A percentile compares a stretch with the other conserved stretches of the same genome.
These are phyloP conservation scores for Cremastobaeus sp. DNA, from an alignment of 2,888 invertebrate species.

Conservation along the genomic window DNA sequence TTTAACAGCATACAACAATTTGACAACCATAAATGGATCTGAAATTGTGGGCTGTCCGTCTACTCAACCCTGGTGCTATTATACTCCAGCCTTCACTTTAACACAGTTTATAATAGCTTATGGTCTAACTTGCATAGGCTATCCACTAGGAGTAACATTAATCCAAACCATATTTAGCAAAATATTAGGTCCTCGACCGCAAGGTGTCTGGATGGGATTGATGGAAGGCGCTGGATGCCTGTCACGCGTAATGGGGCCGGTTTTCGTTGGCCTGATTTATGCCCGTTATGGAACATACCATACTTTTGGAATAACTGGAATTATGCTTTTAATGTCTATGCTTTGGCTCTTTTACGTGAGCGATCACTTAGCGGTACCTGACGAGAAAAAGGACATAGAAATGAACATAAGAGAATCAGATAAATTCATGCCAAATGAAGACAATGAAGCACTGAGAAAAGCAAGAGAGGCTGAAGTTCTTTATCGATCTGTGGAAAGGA, in stretches of 20 bases:
- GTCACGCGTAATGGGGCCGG: slow-evolving; percentile 90
- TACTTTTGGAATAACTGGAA: too few relatives aligned
- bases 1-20: slow-evolving; percentile 68
- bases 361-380: too few relatives aligned
- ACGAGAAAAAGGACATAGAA: too few relatives aligned
- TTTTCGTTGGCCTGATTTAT: slow-evolving; percentile 89
- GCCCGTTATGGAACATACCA: too few relatives aligned
- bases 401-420: too few relatives aligned
- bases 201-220: slow-evolving; percentile 93
- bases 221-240: slow-evolving; percentile 91
- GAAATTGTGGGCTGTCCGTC: slow-evolving; percentile 85
- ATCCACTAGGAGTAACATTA: slow-evolving; percentile 91
- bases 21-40: slow-evolving; percentile 70
- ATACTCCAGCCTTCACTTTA: slow-evolving; percentile 85
- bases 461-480: too few relatives aligned
- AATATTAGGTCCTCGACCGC: slow-evolving; percentile 89
- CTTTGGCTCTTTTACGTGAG: too few relatives aligned
- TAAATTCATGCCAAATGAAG: too few relatives aligned
- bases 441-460: too few relatives aligned
- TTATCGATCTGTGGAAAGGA: too few relatives aligned
- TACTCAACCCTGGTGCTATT: slow-evolving; percentile 87
- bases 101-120: slow-evolving; percentile 88
- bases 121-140: slow-evolving; percentile 86
- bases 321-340: too few relatives aligned
- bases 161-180: slow-evolving; percentile 94